phyloP scores from a whole-genome alignment of 2,113 vertebrate species.

The Larimichthys crocea region DNA sequence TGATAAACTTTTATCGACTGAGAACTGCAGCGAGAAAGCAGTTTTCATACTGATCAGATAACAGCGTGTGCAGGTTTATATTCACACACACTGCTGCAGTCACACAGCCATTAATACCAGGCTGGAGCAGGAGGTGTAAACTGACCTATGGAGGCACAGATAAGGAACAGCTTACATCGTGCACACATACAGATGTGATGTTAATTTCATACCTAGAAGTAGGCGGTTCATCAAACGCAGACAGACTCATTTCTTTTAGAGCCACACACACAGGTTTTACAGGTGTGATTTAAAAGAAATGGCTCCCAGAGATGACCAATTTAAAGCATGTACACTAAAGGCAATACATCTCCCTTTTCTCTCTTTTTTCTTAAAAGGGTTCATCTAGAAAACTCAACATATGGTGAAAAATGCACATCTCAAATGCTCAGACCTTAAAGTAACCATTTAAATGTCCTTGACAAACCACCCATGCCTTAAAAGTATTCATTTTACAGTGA shows the following conservation, averaged over 20 bases:
- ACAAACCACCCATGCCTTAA: background rate
- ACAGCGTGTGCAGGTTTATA: background rate
- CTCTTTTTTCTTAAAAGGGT: background rate
- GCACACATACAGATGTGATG: slow-evolving; percentile 13
- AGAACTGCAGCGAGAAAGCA: slow-evolving; percentile 18
- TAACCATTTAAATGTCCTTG: background rate
- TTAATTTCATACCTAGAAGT: slow-evolving; percentile 10
- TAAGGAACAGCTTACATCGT: slow-evolving; percentile 8
- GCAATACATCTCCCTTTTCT: background rate
- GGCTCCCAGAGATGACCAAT: background rate
- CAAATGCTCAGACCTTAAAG: background rate
- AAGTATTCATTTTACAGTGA: background rate
- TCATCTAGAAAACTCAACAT: background rate
- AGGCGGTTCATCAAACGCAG: background rate
- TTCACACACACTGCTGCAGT: slow-evolving; percentile 20
- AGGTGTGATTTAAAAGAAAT: background rate
- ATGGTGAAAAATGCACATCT: background rate
- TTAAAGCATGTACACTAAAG: background rate
- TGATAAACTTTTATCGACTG: slow-evolving; percentile 21
- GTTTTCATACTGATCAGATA: slow-evolving; percentile 33
- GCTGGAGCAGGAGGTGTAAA: slow-evolving; percentile 20
- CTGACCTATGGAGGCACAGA: slow-evolving; percentile 13
- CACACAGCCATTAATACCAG: slow-evolving; percentile 28
- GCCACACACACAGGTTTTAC: background rate
- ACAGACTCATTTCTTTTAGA: background rate